Evolutionary conservation across 2,888 invertebrate genomes (phyloP), one percentile per base, ranked within the genome.

Genomic region (Caenorhabditis sulstoni): DNA sequence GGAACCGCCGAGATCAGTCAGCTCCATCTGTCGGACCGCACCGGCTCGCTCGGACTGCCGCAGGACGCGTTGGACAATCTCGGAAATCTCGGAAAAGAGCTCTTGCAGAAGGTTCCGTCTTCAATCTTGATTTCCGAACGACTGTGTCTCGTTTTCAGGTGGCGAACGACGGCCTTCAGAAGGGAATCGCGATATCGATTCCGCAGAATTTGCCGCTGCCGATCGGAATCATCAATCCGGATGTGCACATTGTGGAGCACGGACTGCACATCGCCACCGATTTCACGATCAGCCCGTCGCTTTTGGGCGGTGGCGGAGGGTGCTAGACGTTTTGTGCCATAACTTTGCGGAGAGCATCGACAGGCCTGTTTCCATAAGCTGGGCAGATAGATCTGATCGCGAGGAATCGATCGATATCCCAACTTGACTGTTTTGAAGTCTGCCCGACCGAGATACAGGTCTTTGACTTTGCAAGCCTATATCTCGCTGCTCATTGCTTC

Each of bases 1-100:
- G 88, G 87, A 70, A 79, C 82, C 41, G 84, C 85, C 29, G 82
- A 87, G 53, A 86, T 87, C 65, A 84, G 85, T 23, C 64, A 82
- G 20, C 77, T 87, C 20, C 82, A 86, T 57, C 71, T 87, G 8
- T 77, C 80, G 4, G 85, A 85, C 53, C 53, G 76, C 35, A 77
- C 82, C 16, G 84, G 84, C 53, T 53, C 81, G 3, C 66, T 86
- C 5, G 85, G 89, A 39, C 79, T 89, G n/a, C 87, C 88, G 8
- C 88, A 88, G 44, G 88, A 89, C 61, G 88, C 88, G 4, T 67
- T 89, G 4, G 88, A 88, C 65, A 89, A 89, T 73, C 67, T 89
- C n/a, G 88, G 88, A 53, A 85, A 84, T 58, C 83, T 89, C n/a
- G 88, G 88, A 73, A 89, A 89, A 73, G 89, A 89, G 53, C 73